Base-by-base conservation (phyloP, 2,797 vertebrate genomes). In the Esox lucius region DNA sequence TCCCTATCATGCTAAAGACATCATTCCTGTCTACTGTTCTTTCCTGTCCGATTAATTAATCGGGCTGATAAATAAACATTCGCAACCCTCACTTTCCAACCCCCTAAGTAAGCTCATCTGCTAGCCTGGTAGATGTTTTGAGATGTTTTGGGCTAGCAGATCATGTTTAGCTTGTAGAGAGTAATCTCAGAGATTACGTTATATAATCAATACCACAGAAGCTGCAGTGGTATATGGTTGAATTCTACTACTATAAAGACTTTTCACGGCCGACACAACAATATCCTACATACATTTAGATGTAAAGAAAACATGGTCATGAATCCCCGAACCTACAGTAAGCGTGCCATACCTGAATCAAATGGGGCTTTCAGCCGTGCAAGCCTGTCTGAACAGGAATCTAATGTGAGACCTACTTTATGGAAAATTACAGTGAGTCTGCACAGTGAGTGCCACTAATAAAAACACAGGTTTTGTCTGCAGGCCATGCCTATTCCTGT, bases 391-490 rank as follows among this genome's bases (percentile, higher is more conserved):
- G 82, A 82, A 92, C 92, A 90, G 81, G 92, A 91, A 74, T 42
- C 81, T 83, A 81, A 88, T 83, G 81, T 79, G 81, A 83, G 80
- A 82, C 83, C 80, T 75, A 78, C 83, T 81, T 78, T 56, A 24
- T 62, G 49, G 80, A 62, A 91, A 91, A 92, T 93, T 92, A 91
- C 87, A 91, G 90, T 84, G 86, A 88, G 56, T 59, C 56, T 22
- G 51, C 51, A 74, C 75, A 83, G 85, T 72, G 79, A 75, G 81
- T 80, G 77, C 80, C 80, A 81, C 87, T 86, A 89, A 89, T 91
- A 92, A 91, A 90, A 85, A 68, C 79, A 48, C 87, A 85, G 85
- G 86, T 35, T 89, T 90, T 89, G 87, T 89, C 91, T 91, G 83
- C 84, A 84, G 89, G 89, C 89, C 17, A 42, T 84, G 81, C 79